Base-by-base conservation (phyloP, 1,140 invertebrate genomes). In the Cyrtorhinus lividipennis region DNA sequence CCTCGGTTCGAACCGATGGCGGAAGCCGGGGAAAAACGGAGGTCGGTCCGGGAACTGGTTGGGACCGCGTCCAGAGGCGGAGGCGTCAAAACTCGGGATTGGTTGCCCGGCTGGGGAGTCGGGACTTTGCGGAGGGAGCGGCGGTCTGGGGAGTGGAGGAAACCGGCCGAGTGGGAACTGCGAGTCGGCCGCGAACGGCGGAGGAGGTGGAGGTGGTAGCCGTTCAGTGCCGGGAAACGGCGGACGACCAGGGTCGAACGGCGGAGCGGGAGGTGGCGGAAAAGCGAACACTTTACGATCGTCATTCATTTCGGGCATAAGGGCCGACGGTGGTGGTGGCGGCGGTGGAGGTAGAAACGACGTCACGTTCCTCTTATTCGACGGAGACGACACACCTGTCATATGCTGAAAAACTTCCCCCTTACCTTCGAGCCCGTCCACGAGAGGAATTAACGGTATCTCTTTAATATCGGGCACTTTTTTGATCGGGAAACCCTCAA, bases 91-190 rank as follows among this genome's bases (percentile, higher is more conserved):
- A 67, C 60, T 27, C 68, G 30, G 24, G 66, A 56, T 68, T 53
- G 24, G 69, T 67, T 3, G 70, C 67, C 13, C 72, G 67, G 20
- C 5, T 53, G 48, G 20, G 18, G 48, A 20, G 18, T 53, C 3
- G 20, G 48, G 48, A 20, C 48, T 20, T 53, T 12, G 5, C 10
- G 18, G 18, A 8, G 48, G 12, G 18, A 53, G 3, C 48, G 8
- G 48, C 10, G 48, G 8, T 5, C 10, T 22, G 10, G 48, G 48
- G 5, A 20, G 48, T 22, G 48, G 48, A 5, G 48, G 48, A 5
- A 53, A 53, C 18, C 8, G 48, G 20, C 20, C 20, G 48, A 38
- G 30, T 38, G 30, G 15, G 30, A 15, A 38, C 15, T 38, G 48
- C 3, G 48, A 20, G 5, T 53, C 20, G 48, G 8, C n/a, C 38